Evolutionary conservation across 2,113 vertebrate genomes (phyloP), one percentile per base, ranked within the genome.

Genomic region (Aegotheles bennettii): DNA sequence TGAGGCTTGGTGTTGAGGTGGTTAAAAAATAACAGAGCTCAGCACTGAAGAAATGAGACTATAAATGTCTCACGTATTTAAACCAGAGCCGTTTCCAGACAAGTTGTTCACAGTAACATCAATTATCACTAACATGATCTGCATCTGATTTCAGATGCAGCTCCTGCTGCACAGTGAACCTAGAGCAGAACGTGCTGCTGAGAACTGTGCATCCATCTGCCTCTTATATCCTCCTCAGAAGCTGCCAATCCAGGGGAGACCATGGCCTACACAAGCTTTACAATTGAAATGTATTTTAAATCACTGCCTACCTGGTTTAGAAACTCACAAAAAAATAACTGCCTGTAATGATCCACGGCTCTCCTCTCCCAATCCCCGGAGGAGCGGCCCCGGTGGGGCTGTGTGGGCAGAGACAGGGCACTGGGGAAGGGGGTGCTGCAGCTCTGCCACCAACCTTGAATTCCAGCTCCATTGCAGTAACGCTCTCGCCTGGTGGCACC

Each of bases 401-500:
- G 54, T 15, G 61, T 16, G 54, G 35, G 56, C 50, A 82, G 57
- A 50, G 35, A 59, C 21, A 33, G 10, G 19, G 35, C 1, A 3
- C 48, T 2, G 3, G 53, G 45, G 42, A 60, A 43, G 1, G 17
- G 45, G 10, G 16, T 68, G 56, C 36, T 40, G 35, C 36, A 43
- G 61, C 53, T 70, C 42, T 51, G 59, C n/a, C 98, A 93, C 96
- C 76, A 92, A 99, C 99, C 99, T 99, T 99, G 96, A 99, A 99
- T 96, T 99, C 99, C 83, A 99, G 98, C 95, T 99, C 99, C 99
- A 99, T 99, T 89, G 97, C 92, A 6, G 99, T 99, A 95, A 99
- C 98, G 0, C 98, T 98, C 90, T 99, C 99, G 40, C 99, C 99
- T 0, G 98, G 97, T 16, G 98, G 97, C 90, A 98, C 98, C 97